Evolutionary conservation across 1,140 invertebrate species (phyloP), one percentile per base, ranked within the genome.

Genomic region (Brachionus koreanus): DNA sequence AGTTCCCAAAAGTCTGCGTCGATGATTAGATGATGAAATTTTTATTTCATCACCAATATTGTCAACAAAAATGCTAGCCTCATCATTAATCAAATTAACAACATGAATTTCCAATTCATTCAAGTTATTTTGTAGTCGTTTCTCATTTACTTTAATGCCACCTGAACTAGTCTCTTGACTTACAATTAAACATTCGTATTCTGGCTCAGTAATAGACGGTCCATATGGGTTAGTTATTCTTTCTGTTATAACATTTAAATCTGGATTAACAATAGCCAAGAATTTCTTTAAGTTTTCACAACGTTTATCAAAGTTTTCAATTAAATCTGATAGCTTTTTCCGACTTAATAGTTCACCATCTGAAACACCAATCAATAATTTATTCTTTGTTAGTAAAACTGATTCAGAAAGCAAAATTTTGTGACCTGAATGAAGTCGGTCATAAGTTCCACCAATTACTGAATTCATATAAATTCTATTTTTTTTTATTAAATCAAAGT

Each of bases 221-320:
- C 97, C 97, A 90, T 93, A 98, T 3, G 95, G 91, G 90, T 99
- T 97, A 84, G 89, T 89, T 82, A 99, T 95, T 12, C 93, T 92
- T 7, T 95, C 92, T 76, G 97, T 89, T 83, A 93, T 89, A 84
- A 94, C 93, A 57, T 91, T 89, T 42, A 98, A 87, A 74, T 90
- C 91, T 0, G 92, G 91, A 85, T 95, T 93, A 1, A 98, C 90
- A 85, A 97, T 95, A 57, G 88, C 88, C 1, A 98, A 87, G 88
- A 98, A 98, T 42, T 93, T 89, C 81, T 90, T 87, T 0, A 99
- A 90, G 74, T 89, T 89, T n/a, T 89, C 85, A 49, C 97, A 94
- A 84, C 97, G 90, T 37, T 91, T 86, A 13, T 92, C 90, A 65
- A 67, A 43, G 12, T 65, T 0, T 82, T 82, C 79, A 29, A 82